Base-by-base conservation (phyloP, 2,888 invertebrate genomes). In the Acanthosepion lycidas region DNA sequence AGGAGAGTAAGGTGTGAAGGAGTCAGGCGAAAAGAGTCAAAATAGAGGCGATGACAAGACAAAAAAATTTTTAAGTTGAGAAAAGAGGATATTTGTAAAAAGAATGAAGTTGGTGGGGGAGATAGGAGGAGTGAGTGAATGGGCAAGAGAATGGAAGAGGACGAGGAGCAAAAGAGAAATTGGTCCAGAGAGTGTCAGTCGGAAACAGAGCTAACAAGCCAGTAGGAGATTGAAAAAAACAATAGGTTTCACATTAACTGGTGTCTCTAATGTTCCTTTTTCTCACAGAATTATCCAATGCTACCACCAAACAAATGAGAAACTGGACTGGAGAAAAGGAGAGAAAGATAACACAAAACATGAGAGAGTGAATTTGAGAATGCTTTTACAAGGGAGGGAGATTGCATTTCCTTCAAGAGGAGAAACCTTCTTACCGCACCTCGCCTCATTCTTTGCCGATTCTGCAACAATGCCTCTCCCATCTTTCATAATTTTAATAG, bases 161-260 rank as follows among this genome's bases (percentile, higher is more conserved):
- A 59, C 0, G 59, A 59, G 5, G 59, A 55, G 20, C 1, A 23
- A 59, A 59, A 59, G 6, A 23, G 23, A 59, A 20, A 59, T 6
- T 5, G 20, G 20, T 6, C 6, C 23, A 18, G 20, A 55, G 59
- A 59, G 20, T 6, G 20, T 23, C 6, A 6, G 6, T 20, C 1
- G 6, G 23, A 23, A 59, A 59, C 6, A 59, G 59, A 59, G 20
- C 20, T 3, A 33, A 78, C 9, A n/a, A 78, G n/a, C 5, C 12
- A 23, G 15, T 15, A n/a, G 78, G 78, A 78, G n/a, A 78, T 8
- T 15, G 12, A 78, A 78, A 20, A 23, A 23, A 78, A 78, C 78
- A 78, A 78, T 78, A 78, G 78, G 78, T 78, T 78, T n/a, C 78
- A 78, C 33, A 78, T 78, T 78, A 78, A 33, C 78, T 78, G 78